Evolutionary conservation across 2,797 vertebrate species (phyloP).

Genomic region (Sylvia borin): DNA sequence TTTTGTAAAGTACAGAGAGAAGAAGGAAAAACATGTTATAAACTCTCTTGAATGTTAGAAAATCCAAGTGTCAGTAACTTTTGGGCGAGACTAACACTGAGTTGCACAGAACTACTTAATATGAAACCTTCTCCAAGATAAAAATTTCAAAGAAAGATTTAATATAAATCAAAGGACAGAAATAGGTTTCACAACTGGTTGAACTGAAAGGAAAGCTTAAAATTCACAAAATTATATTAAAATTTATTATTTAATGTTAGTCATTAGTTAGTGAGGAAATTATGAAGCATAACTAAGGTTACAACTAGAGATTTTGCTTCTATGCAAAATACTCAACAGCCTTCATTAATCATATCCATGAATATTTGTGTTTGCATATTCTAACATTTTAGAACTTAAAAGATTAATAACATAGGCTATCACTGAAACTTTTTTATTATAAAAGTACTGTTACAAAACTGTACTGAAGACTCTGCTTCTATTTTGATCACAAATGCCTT

Average conservation of each 20-base stretch:
- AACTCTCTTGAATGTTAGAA: not conserved
- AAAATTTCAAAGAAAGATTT: not conserved
- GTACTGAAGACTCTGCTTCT: not conserved
- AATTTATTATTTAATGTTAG: not conserved
- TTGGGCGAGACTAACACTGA: not conserved
- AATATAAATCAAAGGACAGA: not conserved
- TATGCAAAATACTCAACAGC: not conserved
- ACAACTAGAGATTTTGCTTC: not conserved
- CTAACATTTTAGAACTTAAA: not conserved
- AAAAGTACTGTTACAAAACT: not conserved
- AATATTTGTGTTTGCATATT: not conserved
- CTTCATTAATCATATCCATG: not conserved
- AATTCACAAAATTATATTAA: not conserved
- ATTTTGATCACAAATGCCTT: not conserved
- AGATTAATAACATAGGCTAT: not conserved
- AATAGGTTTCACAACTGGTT: not conserved
- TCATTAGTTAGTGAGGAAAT: not conserved
- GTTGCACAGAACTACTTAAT: not conserved
- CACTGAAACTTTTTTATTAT: not conserved
- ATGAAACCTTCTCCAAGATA: not conserved
- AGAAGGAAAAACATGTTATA: rapidly evolving
- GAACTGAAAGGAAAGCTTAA: not conserved
- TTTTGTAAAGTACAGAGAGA: not conserved
- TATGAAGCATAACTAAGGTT: not conserved
- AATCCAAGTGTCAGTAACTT: not conserved